A percentile compares a stretch with the other conserved stretches of the same genome.
Conservation (phyloP, 2,888 invertebrate genomes). For the Pelosia muscerda region DNA sequence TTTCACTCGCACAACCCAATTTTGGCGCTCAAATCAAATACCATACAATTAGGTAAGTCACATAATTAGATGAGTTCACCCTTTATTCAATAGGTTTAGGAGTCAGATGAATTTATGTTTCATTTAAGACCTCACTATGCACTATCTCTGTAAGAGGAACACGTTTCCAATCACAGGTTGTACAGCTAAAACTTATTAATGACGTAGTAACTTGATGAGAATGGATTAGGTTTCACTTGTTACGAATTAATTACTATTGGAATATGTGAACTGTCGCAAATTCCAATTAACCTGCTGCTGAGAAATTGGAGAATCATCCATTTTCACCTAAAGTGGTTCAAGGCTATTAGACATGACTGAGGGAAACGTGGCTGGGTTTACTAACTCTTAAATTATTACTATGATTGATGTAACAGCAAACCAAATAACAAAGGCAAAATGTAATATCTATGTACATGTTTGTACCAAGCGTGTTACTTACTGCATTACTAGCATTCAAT, state of each 20-base stretch:
- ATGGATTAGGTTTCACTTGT: slow-evolving; percentile 1
- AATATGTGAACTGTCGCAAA: background rate
- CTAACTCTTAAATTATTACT: background rate
- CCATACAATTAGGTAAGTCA: no score
- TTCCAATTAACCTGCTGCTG: background rate
- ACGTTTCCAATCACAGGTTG: background rate
- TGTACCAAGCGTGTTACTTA: background rate
- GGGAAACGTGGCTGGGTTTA: background rate
- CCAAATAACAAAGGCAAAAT: background rate
- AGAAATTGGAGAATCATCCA: background rate
- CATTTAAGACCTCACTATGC: background rate
- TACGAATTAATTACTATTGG: background rate
- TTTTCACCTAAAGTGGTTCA: background rate
- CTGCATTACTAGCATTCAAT: background rate
- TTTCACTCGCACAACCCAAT: no score
- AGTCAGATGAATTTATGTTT: background rate
- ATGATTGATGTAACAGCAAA: background rate
- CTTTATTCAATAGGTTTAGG: no score
- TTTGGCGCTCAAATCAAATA: no score
- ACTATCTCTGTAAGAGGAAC: background rate
- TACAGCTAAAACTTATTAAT: background rate
- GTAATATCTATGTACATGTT: background rate
- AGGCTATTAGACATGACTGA: background rate
- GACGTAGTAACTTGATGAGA: slow-evolving; percentile 1
- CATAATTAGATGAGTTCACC: no score